Base-by-base conservation (phyloP, 2,888 invertebrate genomes). In the Clostera curtula region DNA sequence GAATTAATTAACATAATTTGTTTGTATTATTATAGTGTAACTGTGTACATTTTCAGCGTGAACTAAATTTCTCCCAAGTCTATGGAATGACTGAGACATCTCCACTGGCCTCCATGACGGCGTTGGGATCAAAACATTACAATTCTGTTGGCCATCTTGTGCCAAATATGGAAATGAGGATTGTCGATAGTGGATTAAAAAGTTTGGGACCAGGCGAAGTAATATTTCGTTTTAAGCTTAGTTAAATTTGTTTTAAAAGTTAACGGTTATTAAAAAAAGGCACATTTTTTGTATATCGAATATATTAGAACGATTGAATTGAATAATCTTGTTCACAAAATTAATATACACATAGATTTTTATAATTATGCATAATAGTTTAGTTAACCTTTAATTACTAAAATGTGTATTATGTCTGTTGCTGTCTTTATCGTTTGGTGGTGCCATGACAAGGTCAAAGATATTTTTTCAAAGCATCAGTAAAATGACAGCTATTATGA, bases 11-110 rank as follows among this genome's bases (percentile, higher is more conserved):
- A 3, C 7, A 7, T 5, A 8, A n/a, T 7, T 18, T 3, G 18
- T 18, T 8, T 18, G 4, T 18, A 8, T 4, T 18, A 3, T 4
- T 5, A 8, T n/a, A 5, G 18, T 3, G 18, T n/a, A 3, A 7
- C n/a, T n/a, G 28, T 34, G 9, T 9, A 2, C 1, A 18, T 22
- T 57, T 56, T 6, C 50, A 80, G 79, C 50, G 45, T 2, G 44
- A 56, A 0, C 19, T 67, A 1, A 33, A 45, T 1, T 68, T 85
- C 12, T 11, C 43, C 8, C 82, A 88, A 83, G 89, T 86, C 4
- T 90, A 90, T 49, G 93, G 93, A 2, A 74, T 92, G 73, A 90
- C 92, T 0, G 93, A 93, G 65, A 70, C 89, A 1, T 85, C 88
- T 0, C 89, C 90, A 1, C 73, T 87, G 1, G 69, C 85, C 0